A percentile compares a stretch with the other conserved stretches of the same genome.
These are phyloP conservation scores for Pantelozetes paolii DNA, from an alignment of 2,888 invertebrate species.

Conservation along the genomic window DNA sequence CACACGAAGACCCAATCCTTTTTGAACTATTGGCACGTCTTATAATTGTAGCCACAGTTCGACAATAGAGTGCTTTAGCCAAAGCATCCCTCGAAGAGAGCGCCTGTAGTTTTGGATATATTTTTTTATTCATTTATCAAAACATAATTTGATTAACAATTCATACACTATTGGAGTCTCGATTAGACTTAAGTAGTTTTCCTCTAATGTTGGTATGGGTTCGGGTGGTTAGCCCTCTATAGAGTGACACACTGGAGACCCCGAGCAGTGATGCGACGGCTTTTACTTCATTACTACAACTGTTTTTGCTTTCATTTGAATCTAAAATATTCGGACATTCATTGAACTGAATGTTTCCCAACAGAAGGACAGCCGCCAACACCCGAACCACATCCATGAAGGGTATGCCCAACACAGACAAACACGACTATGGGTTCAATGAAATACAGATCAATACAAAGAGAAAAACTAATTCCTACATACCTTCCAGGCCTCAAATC, in stretches of 20 bases:
- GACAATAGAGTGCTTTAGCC: constrained; percentile 86
- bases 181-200: constrained; percentile 70
- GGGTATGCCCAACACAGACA: constrained; percentile 76
- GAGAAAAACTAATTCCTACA: constrained; percentile 56
- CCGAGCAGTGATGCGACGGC: constrained; percentile 79
- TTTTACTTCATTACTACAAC: constrained; percentile 62
- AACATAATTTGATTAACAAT: neutral
- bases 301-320: constrained; percentile 23
- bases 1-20: constrained; percentile 68
- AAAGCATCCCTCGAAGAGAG: constrained; percentile 82
- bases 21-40: constrained; percentile 86
- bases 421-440: constrained; percentile 36
- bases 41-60: constrained; percentile 89
- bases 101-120: constrained; percentile 57
- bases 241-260: constrained; percentile 67
- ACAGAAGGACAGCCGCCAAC: constrained; percentile 77
- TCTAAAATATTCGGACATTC: constrained; percentile 56
- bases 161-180: neutral
- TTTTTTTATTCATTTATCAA: constrained; percentile 1
- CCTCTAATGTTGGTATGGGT: constrained; percentile 69
- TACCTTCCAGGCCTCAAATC: constrained; percentile 88
- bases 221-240: constrained; percentile 75
- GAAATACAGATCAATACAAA: neutral
- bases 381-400: constrained; percentile 89
- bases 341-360: constrained; percentile 85